Percentiles rank a stretch among this genome's conserved stretches.
phyloP scores from a whole-genome alignment of 2,113 vertebrate genomes.

The Falco punctatus region DNA sequence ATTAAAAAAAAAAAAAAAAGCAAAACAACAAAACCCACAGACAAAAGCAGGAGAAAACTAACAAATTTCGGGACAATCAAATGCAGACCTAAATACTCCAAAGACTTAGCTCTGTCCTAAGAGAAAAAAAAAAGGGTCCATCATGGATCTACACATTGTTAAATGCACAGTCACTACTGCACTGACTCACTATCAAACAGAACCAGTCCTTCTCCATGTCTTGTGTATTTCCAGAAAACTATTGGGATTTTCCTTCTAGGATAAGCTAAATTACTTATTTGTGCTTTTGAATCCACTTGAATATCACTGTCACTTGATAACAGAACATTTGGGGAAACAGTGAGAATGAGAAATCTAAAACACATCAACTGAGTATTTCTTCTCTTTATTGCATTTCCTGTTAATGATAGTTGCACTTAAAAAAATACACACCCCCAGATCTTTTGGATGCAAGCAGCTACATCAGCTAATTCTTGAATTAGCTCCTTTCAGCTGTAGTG shows the following conservation, averaged over 20 bases:
- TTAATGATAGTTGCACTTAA: not conserved
- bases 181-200: not conserved
- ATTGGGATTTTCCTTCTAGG: not conserved
- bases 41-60: not conserved
- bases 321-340: not conserved
- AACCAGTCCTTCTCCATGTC: not conserved
- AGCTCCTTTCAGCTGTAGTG: not conserved
- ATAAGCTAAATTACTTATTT: not conserved
- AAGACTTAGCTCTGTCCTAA: not conserved
- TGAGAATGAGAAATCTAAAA: not conserved
- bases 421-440: not conserved
- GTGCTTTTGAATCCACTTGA: not conserved
- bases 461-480: not conserved
- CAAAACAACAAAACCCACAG: too few relatives aligned
- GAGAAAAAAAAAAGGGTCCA: not conserved
- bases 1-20: not conserved
- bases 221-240: not conserved
- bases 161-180: not conserved
- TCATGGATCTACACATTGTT: not conserved
- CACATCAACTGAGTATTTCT: not conserved
- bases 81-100: not conserved
- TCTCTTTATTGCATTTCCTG: not conserved
- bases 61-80: not conserved
- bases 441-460: not conserved
- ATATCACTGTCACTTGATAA: not conserved